Evolutionary conservation across 2,113 vertebrate genomes (phyloP), one percentile per base, ranked within the genome.

Genomic region (Chloropsis hardwickii): DNA sequence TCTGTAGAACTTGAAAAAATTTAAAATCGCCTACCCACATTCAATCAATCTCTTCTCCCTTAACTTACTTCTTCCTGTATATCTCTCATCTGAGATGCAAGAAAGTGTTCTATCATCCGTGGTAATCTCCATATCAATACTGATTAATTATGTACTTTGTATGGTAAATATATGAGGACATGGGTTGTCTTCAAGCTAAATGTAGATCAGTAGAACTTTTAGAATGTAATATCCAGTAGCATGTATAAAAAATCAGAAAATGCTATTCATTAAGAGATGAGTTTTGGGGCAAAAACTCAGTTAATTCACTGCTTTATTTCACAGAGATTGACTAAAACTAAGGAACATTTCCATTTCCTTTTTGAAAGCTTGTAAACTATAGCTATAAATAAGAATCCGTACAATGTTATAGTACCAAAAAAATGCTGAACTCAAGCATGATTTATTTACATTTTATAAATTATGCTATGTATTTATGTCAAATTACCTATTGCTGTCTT

Each of bases 1-100:
- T 90, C 18, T 31, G 7, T 58, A 33, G 11, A 3, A 28, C 27
- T 25, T 22, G 0, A n/a, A 58, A 82, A 62, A 47, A 44, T 1
- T 18, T 16, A 28, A 35, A 61, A 40, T 12, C 1, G 0, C 3
- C 13, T 40, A 31, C 3, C 1, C 15, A 11, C 35, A 18, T 50
- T 44, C 1, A 1, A 65, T 27, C 15, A 8, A 57, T 14, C 6
- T 50, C 6, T 66, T 66, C 6, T 78, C 8, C n/a, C 22, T 77
- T 51, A 81, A 51, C 5, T 51, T 62, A 14, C 4, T 66, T 4
- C 3, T 66, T 73, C 10, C 22, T 62, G 11, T 40, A 25, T n/a
- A 33, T 45, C 8, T 9, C 10, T 73, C 7, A 40, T 69, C 42
- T 33, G 29, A 50, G 35, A 45, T 4, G 6, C 7, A 42, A 86